Evolutionary conservation across 2,888 invertebrate genomes (phyloP), one percentile per base, ranked within the genome.

Genomic region (Linyphia triangularis): DNA sequence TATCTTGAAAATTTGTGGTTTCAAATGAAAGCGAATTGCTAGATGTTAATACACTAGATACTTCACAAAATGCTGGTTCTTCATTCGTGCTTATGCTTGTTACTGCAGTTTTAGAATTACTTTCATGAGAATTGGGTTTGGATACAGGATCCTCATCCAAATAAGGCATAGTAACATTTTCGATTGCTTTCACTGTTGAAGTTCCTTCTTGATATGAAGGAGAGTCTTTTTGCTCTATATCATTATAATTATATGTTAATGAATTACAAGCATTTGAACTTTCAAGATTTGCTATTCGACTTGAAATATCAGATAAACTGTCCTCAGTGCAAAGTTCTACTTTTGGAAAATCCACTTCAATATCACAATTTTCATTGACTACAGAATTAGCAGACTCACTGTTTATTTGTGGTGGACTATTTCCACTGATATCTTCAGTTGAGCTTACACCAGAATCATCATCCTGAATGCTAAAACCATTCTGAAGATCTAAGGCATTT

Each of bases 361-460:
- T 30, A 72, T 40, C 72, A 43, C 40, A 72, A 22, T 72, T 70
- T 61, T 61, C 72, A 22, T 40, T 61, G 7, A 33, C 37, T 4
- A 59, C 19, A 37, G 59, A 61, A 61, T 63, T 59, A 61, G 30
- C 22, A 43, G 70, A 57, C 3, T 59, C 59, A 43, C 26, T 61
- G 22, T 70, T 57, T 22, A 82, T 28, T 72, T 82, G 72, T 28
- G 72, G 57, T 22, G 82, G 82, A 30, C 82, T 82, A 59, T 82
- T 82, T 19, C 86, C 72, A 86, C 77, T 88, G 22, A 77, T 83
- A 37, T 79, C 88, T 77, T 88, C 88, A 70, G 82, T 75, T 43
- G 88, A 88, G 61, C 82, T 88, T 37, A 88, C 88, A 69, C 88
- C 88, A 57, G 88, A 88, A 69, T 82, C 88, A 43, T 79, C 81